phyloP scores from a whole-genome alignment of 2,113 vertebrate species.

The Saimiri boliviensis region DNA sequence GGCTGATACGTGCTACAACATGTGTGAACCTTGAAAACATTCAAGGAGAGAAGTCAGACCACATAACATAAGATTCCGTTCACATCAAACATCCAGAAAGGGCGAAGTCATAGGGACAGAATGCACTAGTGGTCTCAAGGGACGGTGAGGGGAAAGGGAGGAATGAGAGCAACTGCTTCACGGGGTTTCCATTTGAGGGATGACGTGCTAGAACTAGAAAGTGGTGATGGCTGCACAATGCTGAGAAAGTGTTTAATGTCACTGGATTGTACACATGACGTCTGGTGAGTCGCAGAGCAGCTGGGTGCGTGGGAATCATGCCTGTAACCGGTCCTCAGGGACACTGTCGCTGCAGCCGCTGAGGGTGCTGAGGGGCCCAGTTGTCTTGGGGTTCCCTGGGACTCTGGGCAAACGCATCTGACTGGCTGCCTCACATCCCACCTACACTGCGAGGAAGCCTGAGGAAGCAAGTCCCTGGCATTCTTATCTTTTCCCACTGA shows the following conservation, averaged over 20 bases:
- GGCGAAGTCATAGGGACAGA: not conserved
- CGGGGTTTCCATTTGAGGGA: not conserved
- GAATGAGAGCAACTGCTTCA: not conserved
- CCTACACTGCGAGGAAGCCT: not conserved
- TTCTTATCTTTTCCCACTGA: accelerated
- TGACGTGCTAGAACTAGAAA: not conserved
- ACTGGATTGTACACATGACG: too few species aligned
- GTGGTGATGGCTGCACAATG: not conserved
- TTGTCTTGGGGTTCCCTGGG: not conserved
- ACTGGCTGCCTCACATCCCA: accelerated
- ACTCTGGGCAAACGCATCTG: too few species aligned
- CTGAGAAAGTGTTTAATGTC: not conserved
- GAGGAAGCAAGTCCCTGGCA: not conserved
- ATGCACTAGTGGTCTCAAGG: not conserved
- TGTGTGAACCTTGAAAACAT: not conserved
- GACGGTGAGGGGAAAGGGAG: too few species aligned
- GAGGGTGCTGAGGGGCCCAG: accelerated
- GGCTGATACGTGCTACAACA: not conserved
- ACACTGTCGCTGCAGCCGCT: accelerated
- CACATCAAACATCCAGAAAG: accelerated
- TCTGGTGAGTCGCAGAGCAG: not conserved
- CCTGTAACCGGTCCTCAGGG: accelerated
- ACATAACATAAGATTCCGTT: accelerated
- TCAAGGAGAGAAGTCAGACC: not conserved
- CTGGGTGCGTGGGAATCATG: not conserved